These are phyloP conservation scores for Melanotaenia nigrans DNA, from an alignment of 2,797 vertebrate species.

Conservation along the genomic window DNA sequence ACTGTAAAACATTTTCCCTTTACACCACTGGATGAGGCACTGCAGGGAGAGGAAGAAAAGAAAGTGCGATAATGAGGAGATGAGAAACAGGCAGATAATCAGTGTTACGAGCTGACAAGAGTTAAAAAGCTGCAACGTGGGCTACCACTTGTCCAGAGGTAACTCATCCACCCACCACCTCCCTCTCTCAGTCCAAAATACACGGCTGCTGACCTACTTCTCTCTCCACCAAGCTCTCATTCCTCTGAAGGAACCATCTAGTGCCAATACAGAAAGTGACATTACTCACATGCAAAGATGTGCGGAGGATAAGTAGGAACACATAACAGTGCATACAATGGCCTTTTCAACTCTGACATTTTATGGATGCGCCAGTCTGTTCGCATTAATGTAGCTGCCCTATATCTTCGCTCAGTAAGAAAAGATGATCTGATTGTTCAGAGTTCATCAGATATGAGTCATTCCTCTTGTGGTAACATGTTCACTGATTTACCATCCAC, in stretches of 20 bases:
- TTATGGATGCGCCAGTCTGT: constrained; percentile 1
- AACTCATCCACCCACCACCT: constrained; percentile 36
- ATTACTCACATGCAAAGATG: constrained; percentile 7
- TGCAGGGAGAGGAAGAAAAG: constrained; percentile 8
- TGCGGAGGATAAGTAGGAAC: constrained; percentile 24
- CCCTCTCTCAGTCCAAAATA: constrained; percentile 36
- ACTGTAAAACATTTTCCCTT: not conserved
- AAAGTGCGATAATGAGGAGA: constrained; percentile 14
- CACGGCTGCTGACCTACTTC: constrained; percentile 69
- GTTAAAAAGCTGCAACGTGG: constrained; percentile 27
- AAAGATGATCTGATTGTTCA: no score
- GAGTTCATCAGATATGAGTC: not conserved
- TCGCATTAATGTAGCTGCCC: constrained; percentile 9
- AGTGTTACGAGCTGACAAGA: no score
- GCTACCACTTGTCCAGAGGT: constrained; percentile 32
- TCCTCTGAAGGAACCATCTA: constrained; percentile 28
- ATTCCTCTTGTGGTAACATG: not conserved
- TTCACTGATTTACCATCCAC: no score
- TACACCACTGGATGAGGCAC: constrained; percentile 2
- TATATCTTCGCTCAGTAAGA: constrained; percentile 1
- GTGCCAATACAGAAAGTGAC: constrained; percentile 17
- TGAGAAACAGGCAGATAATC: constrained; percentile 10
- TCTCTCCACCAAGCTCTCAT: constrained; percentile 20
- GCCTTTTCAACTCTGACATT: constrained; percentile 23
- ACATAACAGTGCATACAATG: not conserved